Evolutionary conservation across 92 coral and sea anemone species (phyloP).

Genomic region (Zoanthus sansibaricus): DNA sequence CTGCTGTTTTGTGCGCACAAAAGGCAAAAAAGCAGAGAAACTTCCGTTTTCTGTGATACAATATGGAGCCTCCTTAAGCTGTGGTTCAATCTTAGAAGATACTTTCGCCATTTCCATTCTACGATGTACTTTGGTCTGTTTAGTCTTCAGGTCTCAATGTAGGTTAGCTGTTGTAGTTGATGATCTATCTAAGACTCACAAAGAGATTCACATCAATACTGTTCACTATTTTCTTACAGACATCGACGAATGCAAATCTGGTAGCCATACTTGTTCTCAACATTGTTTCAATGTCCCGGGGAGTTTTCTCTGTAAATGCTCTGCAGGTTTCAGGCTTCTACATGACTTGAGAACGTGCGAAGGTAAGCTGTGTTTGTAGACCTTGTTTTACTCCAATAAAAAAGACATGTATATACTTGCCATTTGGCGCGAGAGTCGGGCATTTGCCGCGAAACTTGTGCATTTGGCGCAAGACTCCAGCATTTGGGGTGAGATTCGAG

Average conservation of each 20-base stretch:
- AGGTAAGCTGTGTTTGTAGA: conserved; percentile 44
- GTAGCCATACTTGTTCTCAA: conserved; percentile 68
- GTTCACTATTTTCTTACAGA: conserved; percentile 46
- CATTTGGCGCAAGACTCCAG: no score
- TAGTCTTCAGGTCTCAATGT: background rate
- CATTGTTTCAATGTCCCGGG: conserved; percentile 74
- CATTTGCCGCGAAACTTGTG: background rate
- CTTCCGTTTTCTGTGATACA: no score
- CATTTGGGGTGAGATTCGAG: no score
- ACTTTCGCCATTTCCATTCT: no score
- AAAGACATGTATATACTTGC: background rate
- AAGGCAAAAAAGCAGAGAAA: no score
- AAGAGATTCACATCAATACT: background rate
- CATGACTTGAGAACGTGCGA: conserved; percentile 65
- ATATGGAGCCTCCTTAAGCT: no score
- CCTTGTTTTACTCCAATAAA: background rate
- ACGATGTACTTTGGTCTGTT: background rate
- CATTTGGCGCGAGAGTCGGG: background rate
- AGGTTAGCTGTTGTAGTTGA: no score
- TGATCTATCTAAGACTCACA: no score
- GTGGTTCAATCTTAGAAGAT: no score
- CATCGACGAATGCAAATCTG: conserved; percentile 74
- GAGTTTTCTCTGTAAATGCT: conserved; percentile 73
- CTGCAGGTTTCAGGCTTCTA: conserved; percentile 63
- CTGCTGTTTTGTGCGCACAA: no score